Conservation (phyloP, 2,797 vertebrate genomes). For the Tachyglossus aculeatus region DNA sequence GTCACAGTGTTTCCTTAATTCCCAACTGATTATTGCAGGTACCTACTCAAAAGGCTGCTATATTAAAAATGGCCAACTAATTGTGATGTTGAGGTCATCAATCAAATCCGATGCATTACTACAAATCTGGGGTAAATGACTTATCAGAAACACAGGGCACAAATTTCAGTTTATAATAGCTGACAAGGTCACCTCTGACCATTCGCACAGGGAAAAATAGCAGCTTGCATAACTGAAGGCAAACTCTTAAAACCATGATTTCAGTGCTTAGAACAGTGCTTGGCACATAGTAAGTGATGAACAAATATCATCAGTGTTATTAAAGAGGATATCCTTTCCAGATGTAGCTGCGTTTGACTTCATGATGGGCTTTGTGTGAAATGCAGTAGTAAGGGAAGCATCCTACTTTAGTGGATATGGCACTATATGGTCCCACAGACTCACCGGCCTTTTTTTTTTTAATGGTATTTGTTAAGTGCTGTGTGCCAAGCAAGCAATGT, state of each 20-base stretch:
- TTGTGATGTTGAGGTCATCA: neutral
- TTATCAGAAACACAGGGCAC: neutral
- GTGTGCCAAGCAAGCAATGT: too few species aligned
- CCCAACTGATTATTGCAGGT: neutral
- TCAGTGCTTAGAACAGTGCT: too few species aligned
- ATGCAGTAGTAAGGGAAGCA: too few species aligned
- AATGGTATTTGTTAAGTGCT: too few species aligned
- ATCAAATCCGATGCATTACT: neutral
- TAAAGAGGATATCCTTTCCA: too few species aligned
- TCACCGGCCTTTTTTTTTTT: too few species aligned
- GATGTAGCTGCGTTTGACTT: too few species aligned
- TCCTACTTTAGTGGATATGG: too few species aligned
- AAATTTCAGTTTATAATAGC: neutral
- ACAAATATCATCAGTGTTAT: too few species aligned
- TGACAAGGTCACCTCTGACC: neutral
- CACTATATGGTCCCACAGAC: too few species aligned
- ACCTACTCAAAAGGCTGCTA: neutral
- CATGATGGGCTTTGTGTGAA: too few species aligned
- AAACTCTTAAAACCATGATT: neutral
- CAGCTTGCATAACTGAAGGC: neutral
- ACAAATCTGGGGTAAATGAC: slow-evolving; percentile 1
- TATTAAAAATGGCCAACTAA: neutral
- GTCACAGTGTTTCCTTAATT: neutral
- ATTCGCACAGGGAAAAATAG: neutral
- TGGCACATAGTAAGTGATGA: too few species aligned